phyloP scores from a whole-genome alignment of 2,113 vertebrate species.

The Mesocricetus auratus region DNA sequence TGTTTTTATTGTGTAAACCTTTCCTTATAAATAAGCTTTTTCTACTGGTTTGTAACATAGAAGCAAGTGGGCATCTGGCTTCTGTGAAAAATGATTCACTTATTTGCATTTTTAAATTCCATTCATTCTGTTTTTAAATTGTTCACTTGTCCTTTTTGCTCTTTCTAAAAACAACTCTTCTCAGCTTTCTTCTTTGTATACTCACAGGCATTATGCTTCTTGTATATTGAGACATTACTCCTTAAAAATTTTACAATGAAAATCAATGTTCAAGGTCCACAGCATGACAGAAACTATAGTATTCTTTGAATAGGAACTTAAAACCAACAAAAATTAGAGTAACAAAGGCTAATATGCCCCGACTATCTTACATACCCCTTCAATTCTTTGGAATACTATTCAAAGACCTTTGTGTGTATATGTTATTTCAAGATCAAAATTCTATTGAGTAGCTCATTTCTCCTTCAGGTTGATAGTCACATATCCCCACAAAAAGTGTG shows the following conservation, averaged over 20 bases:
- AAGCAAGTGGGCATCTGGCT: conserved; percentile 81
- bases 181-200: conserved; percentile 53
- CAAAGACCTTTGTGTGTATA: not conserved
- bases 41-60: conserved; percentile 78
- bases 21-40: conserved; percentile 79
- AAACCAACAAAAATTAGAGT: conserved; percentile 2
- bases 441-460: conserved; percentile 23
- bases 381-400: not conserved
- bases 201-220: conserved; percentile 14
- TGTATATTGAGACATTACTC: not conserved
- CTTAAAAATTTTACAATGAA: conserved; percentile 54
- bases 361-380: not conserved
- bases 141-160: conserved; percentile 76
- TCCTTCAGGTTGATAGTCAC: not conserved
- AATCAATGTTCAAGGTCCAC: conserved; percentile 16
- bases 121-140: conserved; percentile 82
- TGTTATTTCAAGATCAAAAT: conserved; percentile 9
- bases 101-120: conserved; percentile 82
- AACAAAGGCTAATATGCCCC: not conserved
- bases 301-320: not conserved
- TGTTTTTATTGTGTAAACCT: conserved; percentile 77
- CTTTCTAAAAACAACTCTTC: conserved; percentile 75
- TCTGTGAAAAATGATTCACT: conserved; percentile 78
- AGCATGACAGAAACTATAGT: conserved; percentile 24
- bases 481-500: not conserved